Percentiles rank a stretch among this genome's conserved stretches.
These are phyloP conservation scores for Hippocampus barbouri DNA, from an alignment of 2,113 vertebrate species.

Conservation along the genomic window DNA sequence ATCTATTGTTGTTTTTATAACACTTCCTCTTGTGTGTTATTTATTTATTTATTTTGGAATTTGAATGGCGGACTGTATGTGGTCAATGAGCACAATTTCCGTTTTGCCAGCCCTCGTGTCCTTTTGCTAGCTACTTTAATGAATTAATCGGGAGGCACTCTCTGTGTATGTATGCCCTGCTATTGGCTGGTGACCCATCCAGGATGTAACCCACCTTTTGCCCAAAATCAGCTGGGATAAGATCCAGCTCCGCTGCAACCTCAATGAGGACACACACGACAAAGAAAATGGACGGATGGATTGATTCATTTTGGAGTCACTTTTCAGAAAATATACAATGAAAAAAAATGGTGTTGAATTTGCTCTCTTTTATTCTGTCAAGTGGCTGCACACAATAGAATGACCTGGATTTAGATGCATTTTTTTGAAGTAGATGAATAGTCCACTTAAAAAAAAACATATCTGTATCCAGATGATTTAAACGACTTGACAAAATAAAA, in stretches of 20 bases:
- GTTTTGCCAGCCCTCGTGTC: neutral
- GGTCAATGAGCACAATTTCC: neutral
- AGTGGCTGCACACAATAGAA: too few species aligned
- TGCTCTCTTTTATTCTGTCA: too few species aligned
- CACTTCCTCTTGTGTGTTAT: neutral
- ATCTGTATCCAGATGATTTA: too few species aligned
- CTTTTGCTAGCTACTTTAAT: neutral
- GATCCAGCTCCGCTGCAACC: neutral
- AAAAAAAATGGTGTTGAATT: too few species aligned
- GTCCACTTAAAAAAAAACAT: too few species aligned
- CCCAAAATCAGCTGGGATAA: neutral
- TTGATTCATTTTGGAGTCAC: neutral
- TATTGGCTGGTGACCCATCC: neutral
- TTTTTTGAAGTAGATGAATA: too few species aligned
- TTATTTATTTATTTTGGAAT: neutral
- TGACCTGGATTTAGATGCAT: too few species aligned
- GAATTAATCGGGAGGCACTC: constrained; percentile 1
- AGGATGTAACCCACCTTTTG: neutral
- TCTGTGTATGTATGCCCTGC: neutral
- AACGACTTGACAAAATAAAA: too few species aligned
- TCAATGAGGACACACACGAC: neutral
- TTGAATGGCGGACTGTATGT: neutral
- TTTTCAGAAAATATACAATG: neutral
- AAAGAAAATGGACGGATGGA: neutral
- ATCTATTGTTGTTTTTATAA: neutral